Percentiles rank a stretch among this genome's conserved stretches.
Evolutionary conservation across 2,113 vertebrate genomes (phyloP).

Genomic region (Takifugu flavidus): DNA sequence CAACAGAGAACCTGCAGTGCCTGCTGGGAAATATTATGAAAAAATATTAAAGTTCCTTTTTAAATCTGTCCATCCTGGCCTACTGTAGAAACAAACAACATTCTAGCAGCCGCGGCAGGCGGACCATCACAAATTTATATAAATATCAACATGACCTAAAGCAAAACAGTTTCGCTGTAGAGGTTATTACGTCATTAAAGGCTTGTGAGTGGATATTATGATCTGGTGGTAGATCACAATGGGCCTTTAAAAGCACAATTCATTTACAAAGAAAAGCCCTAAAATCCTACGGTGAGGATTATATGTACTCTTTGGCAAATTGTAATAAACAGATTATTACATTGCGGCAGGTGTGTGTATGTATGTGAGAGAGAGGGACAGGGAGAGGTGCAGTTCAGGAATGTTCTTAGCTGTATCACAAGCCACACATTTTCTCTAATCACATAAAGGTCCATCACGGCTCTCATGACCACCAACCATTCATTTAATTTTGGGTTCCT

Average conservation of each 20-base stretch:
- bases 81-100: no score
- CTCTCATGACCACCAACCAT: constrained; percentile 68
- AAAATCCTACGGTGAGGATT: no score
- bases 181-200: not conserved
- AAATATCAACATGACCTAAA: not conserved
- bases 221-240: no score
- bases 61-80: no score
- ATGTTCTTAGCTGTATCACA: constrained; percentile 72
- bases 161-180: not conserved
- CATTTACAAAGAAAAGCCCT: not conserved
- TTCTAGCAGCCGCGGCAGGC: no score
- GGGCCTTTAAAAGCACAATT: not conserved
- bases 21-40: no score
- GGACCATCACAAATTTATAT: no score
- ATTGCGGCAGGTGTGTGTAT: not conserved
- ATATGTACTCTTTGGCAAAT: no score
- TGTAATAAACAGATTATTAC: not conserved
- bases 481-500: constrained; percentile 65
- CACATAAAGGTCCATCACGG: constrained; percentile 59
- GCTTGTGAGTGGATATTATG: no score
- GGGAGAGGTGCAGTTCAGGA: constrained; percentile 46
- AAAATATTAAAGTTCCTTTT: no score
- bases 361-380: constrained; percentile 1
- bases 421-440: constrained; percentile 70
- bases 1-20: no score